A percentile compares a stretch with the other conserved stretches of the same genome.
These are phyloP conservation scores for Pollenia griseotomentosa DNA, from an alignment of 2,888 invertebrate genomes.

Conservation along the genomic window DNA sequence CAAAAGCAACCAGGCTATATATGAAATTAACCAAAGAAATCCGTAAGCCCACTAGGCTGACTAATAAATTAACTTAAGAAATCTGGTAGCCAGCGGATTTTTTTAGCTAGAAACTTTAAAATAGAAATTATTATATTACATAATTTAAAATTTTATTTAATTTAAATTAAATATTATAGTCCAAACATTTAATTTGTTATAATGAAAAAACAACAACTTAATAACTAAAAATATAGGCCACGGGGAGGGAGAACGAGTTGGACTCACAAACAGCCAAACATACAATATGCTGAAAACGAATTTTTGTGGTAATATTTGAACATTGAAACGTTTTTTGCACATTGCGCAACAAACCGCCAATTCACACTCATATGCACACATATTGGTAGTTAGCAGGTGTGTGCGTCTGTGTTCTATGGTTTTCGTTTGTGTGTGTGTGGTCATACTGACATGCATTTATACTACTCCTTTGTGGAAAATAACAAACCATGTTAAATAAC, in stretches of 20 bases:
- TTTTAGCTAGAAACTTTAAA: no score
- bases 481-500: slow-evolving; percentile 67
- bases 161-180: background rate
- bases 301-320: slow-evolving; percentile 49
- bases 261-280: slow-evolving; percentile 4
- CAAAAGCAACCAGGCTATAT: no score
- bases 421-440: background rate
- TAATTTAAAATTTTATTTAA: no score
- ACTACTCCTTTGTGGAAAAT: slow-evolving; percentile 44
- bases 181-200: slow-evolving; percentile 34
- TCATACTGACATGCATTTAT: background rate
- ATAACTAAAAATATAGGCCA: background rate
- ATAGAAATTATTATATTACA: no score
- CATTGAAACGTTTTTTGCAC: slow-evolving; percentile 26
- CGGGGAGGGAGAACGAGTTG: background rate
- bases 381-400: slow-evolving; percentile 18
- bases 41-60: no score
- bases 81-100: no score
- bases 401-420: background rate
- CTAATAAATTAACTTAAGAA: no score
- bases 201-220: slow-evolving; percentile 4
- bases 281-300: slow-evolving; percentile 44
- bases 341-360: slow-evolving; percentile 45
- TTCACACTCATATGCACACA: slow-evolving; percentile 29
- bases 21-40: no score